Evolutionary conservation across 2,888 invertebrate species (phyloP).

Genomic region (Sussaba pulchella): DNA sequence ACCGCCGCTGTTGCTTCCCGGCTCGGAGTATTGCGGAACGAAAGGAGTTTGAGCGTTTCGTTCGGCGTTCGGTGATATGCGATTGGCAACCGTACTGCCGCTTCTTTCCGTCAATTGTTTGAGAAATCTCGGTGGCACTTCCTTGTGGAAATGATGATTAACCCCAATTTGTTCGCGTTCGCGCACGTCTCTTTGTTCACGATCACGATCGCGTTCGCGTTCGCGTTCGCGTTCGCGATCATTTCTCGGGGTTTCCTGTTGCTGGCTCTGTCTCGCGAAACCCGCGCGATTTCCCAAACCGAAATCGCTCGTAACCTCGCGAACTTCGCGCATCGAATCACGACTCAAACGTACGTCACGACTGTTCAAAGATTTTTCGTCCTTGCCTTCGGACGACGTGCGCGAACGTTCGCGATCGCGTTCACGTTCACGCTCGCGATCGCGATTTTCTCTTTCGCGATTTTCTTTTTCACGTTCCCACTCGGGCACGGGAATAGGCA

Average conservation of each 20-base stretch:
- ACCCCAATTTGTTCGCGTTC: constrained; percentile 87
- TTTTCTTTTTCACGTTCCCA: constrained; percentile 85
- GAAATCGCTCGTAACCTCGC: constrained; percentile 69
- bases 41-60: constrained; percentile 78
- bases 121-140: constrained; percentile 94
- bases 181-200: constrained; percentile 79
- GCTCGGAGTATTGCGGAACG: constrained; percentile 80
- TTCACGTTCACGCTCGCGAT: constrained; percentile 68
- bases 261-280: constrained; percentile 71
- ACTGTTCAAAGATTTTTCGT: constrained; percentile 69
- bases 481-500: constrained; percentile 85
- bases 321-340: constrained; percentile 65
- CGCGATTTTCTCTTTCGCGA: constrained; percentile 83
- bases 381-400: constrained; percentile 81
- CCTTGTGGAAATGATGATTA: constrained; percentile 90
- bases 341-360: constrained; percentile 66
- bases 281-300: constrained; percentile 68
- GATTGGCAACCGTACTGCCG: constrained; percentile 71
- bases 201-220: constrained; percentile 82
- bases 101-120: constrained; percentile 88
- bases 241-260: constrained; percentile 59
- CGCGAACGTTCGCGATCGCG: constrained; percentile 83
- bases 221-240: constrained; percentile 78
- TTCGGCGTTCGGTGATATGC: constrained; percentile 81
- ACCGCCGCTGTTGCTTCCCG: constrained; percentile 67